Percentiles rank a stretch among this genome's conserved stretches.
Evolutionary conservation across 2,113 vertebrate genomes (phyloP).

Genomic region (Ammospiza nelsoni): DNA sequence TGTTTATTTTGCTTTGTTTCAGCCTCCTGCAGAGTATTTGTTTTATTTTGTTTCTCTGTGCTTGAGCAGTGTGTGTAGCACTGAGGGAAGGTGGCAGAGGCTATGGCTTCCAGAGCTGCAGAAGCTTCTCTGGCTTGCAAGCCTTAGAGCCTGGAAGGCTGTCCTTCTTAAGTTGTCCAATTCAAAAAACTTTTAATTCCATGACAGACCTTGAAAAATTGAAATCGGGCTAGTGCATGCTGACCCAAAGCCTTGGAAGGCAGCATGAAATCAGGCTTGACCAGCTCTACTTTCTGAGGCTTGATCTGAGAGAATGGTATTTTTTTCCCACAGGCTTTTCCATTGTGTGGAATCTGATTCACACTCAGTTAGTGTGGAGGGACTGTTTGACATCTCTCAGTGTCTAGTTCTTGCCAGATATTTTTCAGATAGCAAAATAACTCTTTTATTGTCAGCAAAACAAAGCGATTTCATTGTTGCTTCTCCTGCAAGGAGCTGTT

Average conservation of each 20-base stretch:
- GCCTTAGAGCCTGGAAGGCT: slow-evolving; percentile 25
- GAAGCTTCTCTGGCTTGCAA: slow-evolving; percentile 3
- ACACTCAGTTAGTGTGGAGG: not conserved
- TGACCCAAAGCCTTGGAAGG: slow-evolving; percentile 41
- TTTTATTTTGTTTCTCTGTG: not conserved
- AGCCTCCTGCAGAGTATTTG: not conserved
- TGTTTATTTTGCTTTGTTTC: not conserved
- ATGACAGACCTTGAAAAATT: slow-evolving; percentile 48
- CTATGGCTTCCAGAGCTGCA: not conserved
- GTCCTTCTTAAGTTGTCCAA: slow-evolving; percentile 43
- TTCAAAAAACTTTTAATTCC: slow-evolving; percentile 52
- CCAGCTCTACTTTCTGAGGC: not conserved
- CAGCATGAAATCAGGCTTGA: slow-evolving; percentile 28
- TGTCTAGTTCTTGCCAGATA: not conserved
- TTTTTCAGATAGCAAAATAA: slow-evolving; percentile 30
- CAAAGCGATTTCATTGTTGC: slow-evolving; percentile 12
- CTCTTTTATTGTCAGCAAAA: slow-evolving; percentile 46
- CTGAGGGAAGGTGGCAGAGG: not conserved
- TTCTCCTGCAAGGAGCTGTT: not conserved
- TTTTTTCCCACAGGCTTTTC: slow-evolving; percentile 19
- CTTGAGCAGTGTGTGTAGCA: not conserved
- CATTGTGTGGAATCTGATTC: not conserved
- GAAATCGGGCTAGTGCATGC: not conserved
- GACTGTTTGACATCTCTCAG: not conserved
- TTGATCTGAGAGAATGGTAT: not conserved